Evolutionary conservation across 2,888 invertebrate species (phyloP).

Genomic region (Yponomeuta evonymella): DNA sequence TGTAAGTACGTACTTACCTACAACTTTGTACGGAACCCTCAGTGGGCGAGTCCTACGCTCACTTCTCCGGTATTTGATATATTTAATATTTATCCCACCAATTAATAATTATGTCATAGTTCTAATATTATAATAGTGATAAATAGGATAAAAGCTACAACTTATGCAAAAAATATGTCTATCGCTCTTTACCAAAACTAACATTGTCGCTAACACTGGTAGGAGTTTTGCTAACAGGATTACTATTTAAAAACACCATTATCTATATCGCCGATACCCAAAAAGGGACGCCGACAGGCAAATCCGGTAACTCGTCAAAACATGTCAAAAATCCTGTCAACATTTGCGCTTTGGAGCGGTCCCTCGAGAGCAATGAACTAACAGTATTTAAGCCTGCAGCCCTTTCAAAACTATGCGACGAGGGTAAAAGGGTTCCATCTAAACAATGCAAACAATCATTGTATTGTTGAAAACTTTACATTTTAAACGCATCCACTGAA

Average conservation of each 20-base stretch:
- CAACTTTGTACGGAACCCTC: too few species aligned
- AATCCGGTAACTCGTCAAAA: conserved; percentile 60
- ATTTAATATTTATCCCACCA: too few species aligned
- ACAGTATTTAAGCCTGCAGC: conserved; percentile 41
- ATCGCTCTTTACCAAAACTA: conserved; percentile 13
- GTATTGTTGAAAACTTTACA: conserved; percentile 29
- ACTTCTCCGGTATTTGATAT: too few species aligned
- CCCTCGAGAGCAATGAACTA: conserved; percentile 46
- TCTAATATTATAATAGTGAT: too few species aligned
- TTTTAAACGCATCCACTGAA: conserved; percentile 30
- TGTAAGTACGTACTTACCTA: too few species aligned
- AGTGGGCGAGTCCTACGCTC: too few species aligned
- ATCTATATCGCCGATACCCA: conserved; percentile 19
- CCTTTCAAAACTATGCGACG: conserved; percentile 36
- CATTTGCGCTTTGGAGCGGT: conserved; percentile 45
- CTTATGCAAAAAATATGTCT: background rate
- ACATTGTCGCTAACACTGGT: conserved; percentile 39
- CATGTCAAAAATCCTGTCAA: conserved; percentile 59
- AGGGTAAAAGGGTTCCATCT: conserved; percentile 41
- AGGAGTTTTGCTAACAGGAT: conserved; percentile 44
- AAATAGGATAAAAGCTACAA: background rate
- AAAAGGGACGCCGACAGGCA: conserved; percentile 34
- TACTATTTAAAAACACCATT: conserved; percentile 25
- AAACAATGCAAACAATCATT: conserved; percentile 33
- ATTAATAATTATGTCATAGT: too few species aligned